Conservation (phyloP, 1,140 invertebrate genomes). For the Listronotus bonariensis region DNA sequence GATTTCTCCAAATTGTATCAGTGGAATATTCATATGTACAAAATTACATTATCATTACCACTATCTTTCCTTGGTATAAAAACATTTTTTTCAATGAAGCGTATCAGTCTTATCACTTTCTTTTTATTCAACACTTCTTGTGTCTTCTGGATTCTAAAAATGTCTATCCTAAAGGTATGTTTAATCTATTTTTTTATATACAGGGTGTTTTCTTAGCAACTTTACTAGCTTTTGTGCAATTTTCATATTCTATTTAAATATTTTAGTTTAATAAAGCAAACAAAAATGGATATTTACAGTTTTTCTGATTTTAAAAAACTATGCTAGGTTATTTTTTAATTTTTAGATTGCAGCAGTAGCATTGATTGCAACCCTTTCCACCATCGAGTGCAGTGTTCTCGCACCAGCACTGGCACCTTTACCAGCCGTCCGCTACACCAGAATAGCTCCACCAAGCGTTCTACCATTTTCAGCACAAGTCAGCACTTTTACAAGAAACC, state of each 20-base stretch:
- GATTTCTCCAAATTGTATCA: slow-evolving; percentile 14
- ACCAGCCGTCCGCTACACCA: slow-evolving; percentile 34
- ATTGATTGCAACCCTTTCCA: slow-evolving; percentile 2
- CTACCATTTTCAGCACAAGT: slow-evolving; percentile 44
- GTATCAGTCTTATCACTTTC: slow-evolving; percentile 8
- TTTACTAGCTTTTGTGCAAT: no score
- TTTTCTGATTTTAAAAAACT: no score
- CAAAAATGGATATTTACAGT: no score
- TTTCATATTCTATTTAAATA: no score
- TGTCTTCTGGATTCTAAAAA: no score
- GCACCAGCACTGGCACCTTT: slow-evolving; percentile 14
- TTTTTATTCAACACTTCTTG: no score
- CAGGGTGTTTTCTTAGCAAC: no score
- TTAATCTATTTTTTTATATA: no score
- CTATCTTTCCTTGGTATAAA: slow-evolving; percentile 11
- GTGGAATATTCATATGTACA: background rate
- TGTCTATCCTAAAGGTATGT: no score
- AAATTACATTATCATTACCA: slow-evolving; percentile 3
- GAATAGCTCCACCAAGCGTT: slow-evolving; percentile 40
- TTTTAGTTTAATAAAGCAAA: no score
- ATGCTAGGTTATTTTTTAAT: no score
- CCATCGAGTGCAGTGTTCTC: slow-evolving; percentile 14
- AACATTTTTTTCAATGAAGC: slow-evolving; percentile 14
- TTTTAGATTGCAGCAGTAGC: slow-evolving; percentile 30
- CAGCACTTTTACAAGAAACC: slow-evolving; percentile 41